Base-by-base conservation (phyloP, 1,140 invertebrate genomes). In the Condylostylus longicornis region DNA sequence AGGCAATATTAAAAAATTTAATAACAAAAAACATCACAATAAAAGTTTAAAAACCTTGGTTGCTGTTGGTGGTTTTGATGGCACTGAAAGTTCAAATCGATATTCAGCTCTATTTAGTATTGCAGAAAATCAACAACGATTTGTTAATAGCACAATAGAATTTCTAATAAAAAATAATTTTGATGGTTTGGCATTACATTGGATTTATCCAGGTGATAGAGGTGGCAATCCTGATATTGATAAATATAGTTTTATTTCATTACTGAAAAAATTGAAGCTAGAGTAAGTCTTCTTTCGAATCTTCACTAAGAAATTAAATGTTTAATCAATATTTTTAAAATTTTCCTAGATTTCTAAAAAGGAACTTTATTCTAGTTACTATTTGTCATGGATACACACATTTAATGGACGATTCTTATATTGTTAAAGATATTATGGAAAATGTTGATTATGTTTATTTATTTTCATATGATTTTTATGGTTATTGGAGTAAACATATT, bases 111-210 rank as follows among this genome's bases (percentile, higher is more conserved):
- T 77, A 45, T 74, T 67, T 5, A 54, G 45, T 2, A 61, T 66
- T 37, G 39, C 68, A 6, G 44, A 32, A 1, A 45, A 54, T n/a
- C 67, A 80, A 6, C 51, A 60, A 2, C 63, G 47, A n/a, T 79
- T 84, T 37, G 67, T 75, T 6, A 41, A 66, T 2, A 72, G 68
- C 39, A 66, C 70, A 1, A 58, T 79, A 0, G 41, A 60, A 1
- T 76, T 79, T 43, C 35, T 79, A 0, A 52, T 61, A 36, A 68
- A 66, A n/a, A 68, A 82, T 47, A 62, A 67, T 5, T 86, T 88
- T 40, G 78, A 87, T 58, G 83, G 83, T 0, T 64, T 88, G 2
- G 82, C 86, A 50, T 14, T 87, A 9, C 81, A 86, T 50, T 86
- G 82, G 82, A 80, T 85, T 41, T 84, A 83, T 48, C 82, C 80